Conservation (phyloP, 2,113 vertebrate species). For the Sebastes schlegelii region DNA sequence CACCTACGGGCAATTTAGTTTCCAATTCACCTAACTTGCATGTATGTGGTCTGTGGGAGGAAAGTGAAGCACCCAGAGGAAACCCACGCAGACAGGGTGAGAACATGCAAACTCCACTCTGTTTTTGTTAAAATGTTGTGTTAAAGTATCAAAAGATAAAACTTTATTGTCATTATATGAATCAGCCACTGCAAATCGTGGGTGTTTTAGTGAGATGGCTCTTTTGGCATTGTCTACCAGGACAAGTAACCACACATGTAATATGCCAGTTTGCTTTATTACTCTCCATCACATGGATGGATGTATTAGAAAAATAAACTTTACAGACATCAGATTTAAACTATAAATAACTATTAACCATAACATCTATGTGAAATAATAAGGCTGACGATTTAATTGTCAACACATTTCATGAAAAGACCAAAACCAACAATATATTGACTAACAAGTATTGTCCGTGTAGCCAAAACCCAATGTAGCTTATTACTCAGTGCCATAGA, state of each 20-base stretch:
- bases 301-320: too few species aligned
- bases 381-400: too few species aligned
- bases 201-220: background rate
- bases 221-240: background rate
- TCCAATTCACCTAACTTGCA: slow-evolving; percentile 19
- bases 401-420: too few species aligned
- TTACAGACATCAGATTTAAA: too few species aligned
- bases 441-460: too few species aligned
- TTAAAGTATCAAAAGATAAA: slow-evolving; percentile 1
- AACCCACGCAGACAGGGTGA: background rate
- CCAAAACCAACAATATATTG: too few species aligned
- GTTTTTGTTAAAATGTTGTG: background rate
- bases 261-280: too few species aligned
- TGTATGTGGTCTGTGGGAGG: slow-evolving; percentile 3
- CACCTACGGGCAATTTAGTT: slow-evolving; percentile 31
- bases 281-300: too few species aligned
- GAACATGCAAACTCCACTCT: background rate
- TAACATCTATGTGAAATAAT: too few species aligned
- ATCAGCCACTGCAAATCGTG: background rate
- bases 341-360: too few species aligned
- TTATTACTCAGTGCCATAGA: too few species aligned
- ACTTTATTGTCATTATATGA: background rate
- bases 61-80: background rate
- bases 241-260: background rate
- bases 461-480: too few species aligned